phyloP scores from a whole-genome alignment of 2,113 vertebrate genomes.

The Cynoglossus semilaevis region DNA sequence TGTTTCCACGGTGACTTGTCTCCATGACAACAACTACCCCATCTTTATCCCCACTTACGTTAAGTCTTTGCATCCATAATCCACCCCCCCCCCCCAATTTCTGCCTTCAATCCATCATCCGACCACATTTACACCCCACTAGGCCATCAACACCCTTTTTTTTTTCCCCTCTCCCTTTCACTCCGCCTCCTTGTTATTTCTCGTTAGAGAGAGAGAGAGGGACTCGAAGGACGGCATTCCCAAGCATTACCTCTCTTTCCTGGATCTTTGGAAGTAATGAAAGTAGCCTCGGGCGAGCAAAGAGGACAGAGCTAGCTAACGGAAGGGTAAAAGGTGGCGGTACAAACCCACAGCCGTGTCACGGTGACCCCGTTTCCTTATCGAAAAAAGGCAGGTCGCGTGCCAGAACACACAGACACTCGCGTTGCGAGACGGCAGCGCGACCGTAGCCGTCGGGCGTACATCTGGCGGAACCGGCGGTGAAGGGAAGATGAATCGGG shows the following conservation, averaged over 20 bases:
- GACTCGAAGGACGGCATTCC: conserved; percentile 39
- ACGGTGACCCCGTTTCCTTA: conserved; percentile 54
- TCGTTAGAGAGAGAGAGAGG: conserved; percentile 29
- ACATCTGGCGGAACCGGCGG: conserved; percentile 69
- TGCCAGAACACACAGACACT: conserved; percentile 46
- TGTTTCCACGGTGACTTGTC: conserved; percentile 68
- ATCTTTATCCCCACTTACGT: conserved; percentile 51
- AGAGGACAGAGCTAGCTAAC: conserved; percentile 34
- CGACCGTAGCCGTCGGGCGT: conserved; percentile 57
- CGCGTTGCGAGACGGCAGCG: conserved; percentile 53
- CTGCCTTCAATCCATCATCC: conserved; percentile 60
- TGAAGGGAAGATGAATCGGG: conserved; percentile 66
- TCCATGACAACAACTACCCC: conserved; percentile 67
- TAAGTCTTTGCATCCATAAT: conserved; percentile 58
- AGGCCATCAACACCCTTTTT: conserved; percentile 60
- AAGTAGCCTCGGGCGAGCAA: conserved; percentile 26
- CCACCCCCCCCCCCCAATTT: conserved; percentile 45
- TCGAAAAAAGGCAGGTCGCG: conserved; percentile 43
- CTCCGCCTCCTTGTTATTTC: conserved; percentile 32
- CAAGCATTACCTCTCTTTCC: conserved; percentile 37
- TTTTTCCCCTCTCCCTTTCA: conserved; percentile 17
- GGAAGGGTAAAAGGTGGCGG: conserved; percentile 26
- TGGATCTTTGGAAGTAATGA: conserved; percentile 48
- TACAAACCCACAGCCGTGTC: conserved; percentile 32
- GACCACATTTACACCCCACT: conserved; percentile 67